These are phyloP conservation scores for Sympetrum striolatum DNA, from an alignment of 2,888 invertebrate genomes.

Conservation along the genomic window DNA sequence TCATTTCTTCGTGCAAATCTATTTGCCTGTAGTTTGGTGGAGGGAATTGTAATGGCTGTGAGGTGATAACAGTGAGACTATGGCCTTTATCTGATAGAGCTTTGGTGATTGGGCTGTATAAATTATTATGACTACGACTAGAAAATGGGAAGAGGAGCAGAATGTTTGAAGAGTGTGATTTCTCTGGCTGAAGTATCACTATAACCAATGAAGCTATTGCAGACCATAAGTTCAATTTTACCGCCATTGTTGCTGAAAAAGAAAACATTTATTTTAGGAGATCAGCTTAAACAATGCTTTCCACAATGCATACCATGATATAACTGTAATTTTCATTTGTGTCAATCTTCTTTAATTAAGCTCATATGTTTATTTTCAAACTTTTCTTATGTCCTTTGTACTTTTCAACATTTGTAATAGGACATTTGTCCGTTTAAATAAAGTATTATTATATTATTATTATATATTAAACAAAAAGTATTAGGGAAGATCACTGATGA, in stretches of 20 bases:
- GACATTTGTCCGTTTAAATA: too few species aligned
- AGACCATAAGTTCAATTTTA: neutral
- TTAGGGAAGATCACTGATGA: too few species aligned
- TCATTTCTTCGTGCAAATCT: neutral
- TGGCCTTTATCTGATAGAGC: slow-evolving; percentile 61
- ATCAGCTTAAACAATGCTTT: too few species aligned
- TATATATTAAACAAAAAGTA: too few species aligned
- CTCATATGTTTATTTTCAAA: too few species aligned
- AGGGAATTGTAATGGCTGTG: slow-evolving; percentile 50
- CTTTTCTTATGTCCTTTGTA: too few species aligned
- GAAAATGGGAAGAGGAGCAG: slow-evolving; percentile 57
- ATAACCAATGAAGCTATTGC: neutral
- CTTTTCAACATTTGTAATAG: too few species aligned
- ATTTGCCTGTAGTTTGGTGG: slow-evolving; percentile 3
- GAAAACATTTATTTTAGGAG: neutral
- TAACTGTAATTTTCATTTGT: too few species aligned
- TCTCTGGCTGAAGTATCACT: neutral
- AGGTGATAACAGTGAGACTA: slow-evolving; percentile 58
- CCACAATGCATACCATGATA: too few species aligned
- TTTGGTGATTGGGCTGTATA: slow-evolving; percentile 59
- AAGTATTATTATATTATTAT: too few species aligned
- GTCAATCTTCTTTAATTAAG: too few species aligned
- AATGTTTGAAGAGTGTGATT: neutral
- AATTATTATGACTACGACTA: slow-evolving; percentile 61
- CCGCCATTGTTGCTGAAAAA: neutral